Conservation (phyloP, 1,140 invertebrate genomes). For the Drosophila micromelanica region DNA sequence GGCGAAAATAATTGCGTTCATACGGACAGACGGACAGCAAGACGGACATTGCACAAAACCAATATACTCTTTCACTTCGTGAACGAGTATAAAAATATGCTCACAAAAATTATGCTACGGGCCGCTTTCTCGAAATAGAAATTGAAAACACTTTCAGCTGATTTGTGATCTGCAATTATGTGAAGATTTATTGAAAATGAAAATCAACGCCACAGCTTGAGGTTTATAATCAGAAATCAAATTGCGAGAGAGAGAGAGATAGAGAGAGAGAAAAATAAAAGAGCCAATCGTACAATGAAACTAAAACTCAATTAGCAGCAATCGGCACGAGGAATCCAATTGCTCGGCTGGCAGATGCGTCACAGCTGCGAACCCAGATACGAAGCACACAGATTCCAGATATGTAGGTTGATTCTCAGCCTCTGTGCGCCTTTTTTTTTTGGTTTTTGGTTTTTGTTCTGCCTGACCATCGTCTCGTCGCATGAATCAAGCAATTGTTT, state of each 20-base stretch:
- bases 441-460: neutral
- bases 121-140: constrained; percentile 59
- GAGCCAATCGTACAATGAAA: constrained; percentile 36
- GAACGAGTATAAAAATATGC: constrained; percentile 12
- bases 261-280: constrained; percentile 7
- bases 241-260: constrained; percentile 44
- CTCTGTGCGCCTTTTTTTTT: constrained; percentile 4
- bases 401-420: constrained; percentile 32
- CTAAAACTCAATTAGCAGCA: constrained; percentile 63
- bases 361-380: constrained; percentile 35
- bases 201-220: constrained; percentile 49
- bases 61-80: too few relatives aligned
- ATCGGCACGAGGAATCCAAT: constrained; percentile 52
- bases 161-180: constrained; percentile 65
- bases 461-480: constrained; percentile 13
- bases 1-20: too few relatives aligned
- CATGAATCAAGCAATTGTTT: constrained; percentile 57
- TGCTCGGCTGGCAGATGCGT: constrained; percentile 55
- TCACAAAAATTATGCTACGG: constrained; percentile 17
- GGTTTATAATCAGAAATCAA: constrained; percentile 30
- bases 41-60: too few relatives aligned
- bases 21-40: too few relatives aligned
- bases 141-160: constrained; percentile 37
- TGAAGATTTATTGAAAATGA: constrained; percentile 60
- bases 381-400: constrained; percentile 25